These are phyloP conservation scores for Maccullochella peelii DNA, from an alignment of 2,113 vertebrate species.

Conservation along the genomic window DNA sequence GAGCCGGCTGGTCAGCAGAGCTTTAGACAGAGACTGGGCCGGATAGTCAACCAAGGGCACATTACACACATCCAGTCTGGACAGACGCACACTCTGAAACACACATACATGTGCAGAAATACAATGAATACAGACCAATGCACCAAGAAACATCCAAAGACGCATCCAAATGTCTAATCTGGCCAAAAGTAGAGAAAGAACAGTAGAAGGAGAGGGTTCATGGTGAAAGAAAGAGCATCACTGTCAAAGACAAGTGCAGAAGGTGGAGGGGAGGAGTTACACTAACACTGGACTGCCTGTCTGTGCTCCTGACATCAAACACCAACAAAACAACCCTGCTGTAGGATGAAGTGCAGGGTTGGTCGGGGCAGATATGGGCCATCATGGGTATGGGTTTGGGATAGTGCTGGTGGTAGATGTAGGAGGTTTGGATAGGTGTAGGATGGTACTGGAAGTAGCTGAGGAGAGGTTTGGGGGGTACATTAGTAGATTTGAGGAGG, in stretches of 20 bases:
- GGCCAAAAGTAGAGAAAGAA: not conserved
- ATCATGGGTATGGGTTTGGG: not conserved
- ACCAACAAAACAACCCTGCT: not conserved
- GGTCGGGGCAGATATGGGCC: not conserved
- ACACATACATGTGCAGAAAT: slow-evolving; percentile 12
- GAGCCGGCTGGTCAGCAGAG: slow-evolving; percentile 81
- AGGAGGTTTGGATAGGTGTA: not conserved
- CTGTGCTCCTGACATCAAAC: slow-evolving; percentile 26
- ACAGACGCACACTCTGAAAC: slow-evolving; percentile 82
- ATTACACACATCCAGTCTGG: slow-evolving; percentile 81
- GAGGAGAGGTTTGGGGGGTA: not conserved
- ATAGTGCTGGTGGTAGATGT: not conserved
- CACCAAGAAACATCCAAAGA: not conserved
- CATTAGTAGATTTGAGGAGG: not conserved
- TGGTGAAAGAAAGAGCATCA: too few relatives aligned
- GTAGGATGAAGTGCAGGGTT: not conserved
- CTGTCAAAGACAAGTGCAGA: not conserved
- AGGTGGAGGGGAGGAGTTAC: not conserved
- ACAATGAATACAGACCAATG: not conserved
- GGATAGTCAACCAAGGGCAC: slow-evolving; percentile 77
- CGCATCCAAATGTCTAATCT: not conserved
- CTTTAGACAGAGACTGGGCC: slow-evolving; percentile 78
- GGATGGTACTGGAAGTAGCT: not conserved
- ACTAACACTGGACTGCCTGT: slow-evolving; percentile 17
- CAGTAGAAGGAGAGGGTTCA: not conserved